These are phyloP conservation scores for Jacana jacana DNA, from an alignment of 2,113 vertebrate genomes.

Conservation along the genomic window DNA sequence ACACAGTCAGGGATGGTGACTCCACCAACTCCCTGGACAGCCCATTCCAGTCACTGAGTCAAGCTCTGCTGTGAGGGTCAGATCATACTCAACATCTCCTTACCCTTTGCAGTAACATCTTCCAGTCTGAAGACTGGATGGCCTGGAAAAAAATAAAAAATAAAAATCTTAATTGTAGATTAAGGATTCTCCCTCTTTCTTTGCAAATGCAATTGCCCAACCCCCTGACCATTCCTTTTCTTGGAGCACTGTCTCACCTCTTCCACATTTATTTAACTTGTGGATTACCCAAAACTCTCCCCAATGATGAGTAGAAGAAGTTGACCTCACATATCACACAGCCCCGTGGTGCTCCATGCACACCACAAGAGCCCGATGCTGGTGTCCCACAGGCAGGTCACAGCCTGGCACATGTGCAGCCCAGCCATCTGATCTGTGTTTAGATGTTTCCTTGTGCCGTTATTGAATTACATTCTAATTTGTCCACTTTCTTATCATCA, in stretches of 20 bases:
- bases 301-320: not conserved
- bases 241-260: not conserved
- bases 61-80: not conserved
- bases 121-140: not conserved
- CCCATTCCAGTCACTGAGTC: too few species aligned
- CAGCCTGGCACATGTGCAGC: rapidly evolving
- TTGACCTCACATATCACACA: not conserved
- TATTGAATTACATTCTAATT: not conserved
- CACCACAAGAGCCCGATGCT: rapidly evolving
- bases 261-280: too few species aligned
- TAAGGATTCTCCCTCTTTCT: not conserved
- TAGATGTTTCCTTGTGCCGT: not conserved
- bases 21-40: too few species aligned
- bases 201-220: not conserved
- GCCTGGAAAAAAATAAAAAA: too few species aligned
- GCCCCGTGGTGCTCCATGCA: rapidly evolving
- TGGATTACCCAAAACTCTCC: not conserved
- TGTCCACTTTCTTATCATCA: not conserved
- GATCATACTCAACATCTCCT: not conserved
- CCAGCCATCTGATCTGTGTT: not conserved
- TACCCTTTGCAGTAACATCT: not conserved
- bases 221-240: not conserved
- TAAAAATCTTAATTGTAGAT: not conserved
- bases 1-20: too few species aligned
- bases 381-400: not conserved